Evolutionary conservation across 92 coral and sea anemone genomes (phyloP).

Genomic region (Plumapathes pennacea): DNA sequence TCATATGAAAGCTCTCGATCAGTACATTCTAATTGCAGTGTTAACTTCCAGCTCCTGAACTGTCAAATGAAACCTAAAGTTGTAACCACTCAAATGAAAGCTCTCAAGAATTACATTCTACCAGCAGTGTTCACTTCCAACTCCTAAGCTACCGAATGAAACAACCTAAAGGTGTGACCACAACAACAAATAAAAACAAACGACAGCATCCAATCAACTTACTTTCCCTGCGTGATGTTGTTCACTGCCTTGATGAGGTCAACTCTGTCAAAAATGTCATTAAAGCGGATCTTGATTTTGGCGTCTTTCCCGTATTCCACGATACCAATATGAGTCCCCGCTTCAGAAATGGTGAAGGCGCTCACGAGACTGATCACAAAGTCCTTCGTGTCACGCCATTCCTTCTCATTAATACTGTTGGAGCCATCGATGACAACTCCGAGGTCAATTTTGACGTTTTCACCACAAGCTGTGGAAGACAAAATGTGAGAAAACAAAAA

Average conservation of each 20-base stretch:
- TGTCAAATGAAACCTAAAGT: too few species aligned
- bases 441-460: constrained; percentile 46
- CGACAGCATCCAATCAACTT: too few species aligned
- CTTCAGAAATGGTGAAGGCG: constrained; percentile 53
- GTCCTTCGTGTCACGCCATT: constrained; percentile 67
- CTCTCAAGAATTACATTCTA: too few species aligned
- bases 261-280: constrained; percentile 20
- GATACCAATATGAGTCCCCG: constrained; percentile 71
- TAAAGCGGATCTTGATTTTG: constrained; percentile 32
- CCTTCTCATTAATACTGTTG: constrained; percentile 61
- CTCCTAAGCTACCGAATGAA: too few species aligned
- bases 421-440: constrained; percentile 94
- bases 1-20: too few species aligned
- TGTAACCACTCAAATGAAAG: too few species aligned
- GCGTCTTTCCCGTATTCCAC: constrained; percentile 68
- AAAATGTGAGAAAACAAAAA: neutral
- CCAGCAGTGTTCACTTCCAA: too few species aligned
- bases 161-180: too few species aligned
- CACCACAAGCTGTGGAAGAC: constrained; percentile 50
- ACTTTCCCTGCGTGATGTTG: constrained; percentile 29
- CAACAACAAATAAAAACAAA: too few species aligned
- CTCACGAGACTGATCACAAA: constrained; percentile 64
- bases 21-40: too few species aligned
- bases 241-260: constrained; percentile 42
- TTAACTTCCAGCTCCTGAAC: too few species aligned